A percentile compares a stretch with the other conserved stretches of the same genome.
These are phyloP conservation scores for Belgica antarctica DNA, from an alignment of 2,888 invertebrate species.

Conservation along the genomic window DNA sequence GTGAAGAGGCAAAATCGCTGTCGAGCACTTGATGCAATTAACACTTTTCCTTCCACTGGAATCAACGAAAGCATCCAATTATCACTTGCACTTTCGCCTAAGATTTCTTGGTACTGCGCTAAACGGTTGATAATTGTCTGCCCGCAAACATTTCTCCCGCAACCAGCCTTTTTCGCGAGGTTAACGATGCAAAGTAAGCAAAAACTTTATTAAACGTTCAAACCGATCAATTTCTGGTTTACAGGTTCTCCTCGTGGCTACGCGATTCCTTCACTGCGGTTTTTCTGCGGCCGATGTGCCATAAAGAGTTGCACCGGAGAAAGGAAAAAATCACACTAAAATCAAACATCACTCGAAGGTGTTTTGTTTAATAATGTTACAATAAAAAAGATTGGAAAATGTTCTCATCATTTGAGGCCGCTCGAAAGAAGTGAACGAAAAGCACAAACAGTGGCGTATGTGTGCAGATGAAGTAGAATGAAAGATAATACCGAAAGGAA, in stretches of 20 bases:
- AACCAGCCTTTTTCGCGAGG: background rate
- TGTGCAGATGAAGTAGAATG: conserved; percentile 12
- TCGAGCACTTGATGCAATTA: background rate
- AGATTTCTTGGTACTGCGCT: no score
- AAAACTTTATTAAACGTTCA: conserved; percentile 1
- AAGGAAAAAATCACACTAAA: conserved; percentile 34
- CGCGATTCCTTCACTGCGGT: background rate
- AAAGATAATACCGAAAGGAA: conserved; percentile 35
- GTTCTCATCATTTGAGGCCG: conserved; percentile 41
- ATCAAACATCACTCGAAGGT: conserved; percentile 44
- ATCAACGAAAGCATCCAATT: no score
- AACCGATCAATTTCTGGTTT: background rate
- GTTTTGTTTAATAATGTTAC: conserved; percentile 44
- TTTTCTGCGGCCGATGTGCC: background rate
- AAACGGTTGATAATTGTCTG: background rate
- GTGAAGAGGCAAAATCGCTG: no score
- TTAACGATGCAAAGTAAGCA: conserved; percentile 1
- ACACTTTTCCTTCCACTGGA: background rate
- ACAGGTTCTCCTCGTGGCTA: background rate
- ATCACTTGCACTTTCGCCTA: conserved; percentile 5
- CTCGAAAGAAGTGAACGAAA: no score
- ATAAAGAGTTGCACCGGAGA: conserved; percentile 30
- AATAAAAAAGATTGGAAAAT: conserved; percentile 42
- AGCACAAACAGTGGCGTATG: conserved; percentile 1
- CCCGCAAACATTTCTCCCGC: background rate